Conservation (phyloP, 2,888 invertebrate genomes). For the Orthosia gracilis region DNA sequence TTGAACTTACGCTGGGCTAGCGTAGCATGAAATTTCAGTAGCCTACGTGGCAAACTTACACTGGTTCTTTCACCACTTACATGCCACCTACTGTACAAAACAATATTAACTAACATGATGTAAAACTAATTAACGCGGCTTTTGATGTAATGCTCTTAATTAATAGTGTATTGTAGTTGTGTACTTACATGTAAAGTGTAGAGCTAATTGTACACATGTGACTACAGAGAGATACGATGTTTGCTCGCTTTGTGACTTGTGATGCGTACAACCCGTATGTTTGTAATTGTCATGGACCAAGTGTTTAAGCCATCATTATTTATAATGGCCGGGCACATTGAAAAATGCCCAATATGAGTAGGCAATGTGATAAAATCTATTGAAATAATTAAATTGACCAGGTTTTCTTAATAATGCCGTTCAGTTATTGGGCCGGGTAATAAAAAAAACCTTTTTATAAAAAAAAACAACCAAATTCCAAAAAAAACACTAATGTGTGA, state of each 20-base stretch:
- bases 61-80: background rate
- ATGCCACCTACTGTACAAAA: no score
- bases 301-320: no score
- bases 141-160: conserved; percentile 29
- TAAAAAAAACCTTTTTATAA: no score
- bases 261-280: background rate
- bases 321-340: no score
- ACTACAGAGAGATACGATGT: background rate
- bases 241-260: conserved; percentile 16
- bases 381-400: no score
- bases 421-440: no score
- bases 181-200: background rate
- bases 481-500: no score
- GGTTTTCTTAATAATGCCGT: no score
- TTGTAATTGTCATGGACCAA: no score
- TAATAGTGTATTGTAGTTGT: conserved; percentile 14
- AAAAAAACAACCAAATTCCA: no score
- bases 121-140: conserved; percentile 33
- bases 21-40: background rate
- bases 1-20: background rate
- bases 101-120: conserved; percentile 18
- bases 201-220: conserved; percentile 23
- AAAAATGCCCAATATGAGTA: no score
- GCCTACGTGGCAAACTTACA: background rate
- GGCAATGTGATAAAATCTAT: no score